Evolutionary conservation across 2,797 vertebrate genomes (phyloP).

Genomic region (Potorous gilbertii): DNA sequence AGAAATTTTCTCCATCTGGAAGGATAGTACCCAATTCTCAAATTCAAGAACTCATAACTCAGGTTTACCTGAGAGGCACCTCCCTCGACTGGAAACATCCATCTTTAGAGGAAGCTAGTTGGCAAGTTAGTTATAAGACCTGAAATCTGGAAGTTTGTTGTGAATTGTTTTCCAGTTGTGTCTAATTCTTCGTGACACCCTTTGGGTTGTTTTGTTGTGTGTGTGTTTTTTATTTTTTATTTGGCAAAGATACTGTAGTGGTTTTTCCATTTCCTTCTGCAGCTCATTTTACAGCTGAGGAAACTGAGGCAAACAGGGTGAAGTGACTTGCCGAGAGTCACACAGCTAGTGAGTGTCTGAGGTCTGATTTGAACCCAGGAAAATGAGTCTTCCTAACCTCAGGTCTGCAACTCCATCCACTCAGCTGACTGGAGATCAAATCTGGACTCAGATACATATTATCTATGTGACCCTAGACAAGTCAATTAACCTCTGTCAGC

Average conservation of each 20-base stretch:
- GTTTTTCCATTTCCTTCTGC: neutral
- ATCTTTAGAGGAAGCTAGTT: neutral
- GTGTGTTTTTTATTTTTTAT: neutral
- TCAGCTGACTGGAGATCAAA: neutral
- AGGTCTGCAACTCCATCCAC: neutral
- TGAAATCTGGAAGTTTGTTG: neutral
- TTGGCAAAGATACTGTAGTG: neutral
- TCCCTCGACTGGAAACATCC: neutral
- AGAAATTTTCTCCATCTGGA: neutral
- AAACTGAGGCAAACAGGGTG: neutral
- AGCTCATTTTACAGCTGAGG: neutral
- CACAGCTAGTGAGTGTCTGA: neutral
- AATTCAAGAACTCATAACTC: neutral
- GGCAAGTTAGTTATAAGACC: neutral
- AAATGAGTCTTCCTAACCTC: neutral
- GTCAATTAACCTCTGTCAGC: neutral
- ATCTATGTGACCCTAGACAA: neutral
- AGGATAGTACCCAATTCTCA: neutral
- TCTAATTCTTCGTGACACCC: neutral
- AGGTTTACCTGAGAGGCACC: neutral
- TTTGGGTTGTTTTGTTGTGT: neutral
- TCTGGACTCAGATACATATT: too few relatives aligned
- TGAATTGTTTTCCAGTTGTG: neutral
- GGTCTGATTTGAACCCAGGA: neutral
- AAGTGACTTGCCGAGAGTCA: neutral